A percentile compares a stretch with the other conserved stretches of the same genome.
phyloP scores from a whole-genome alignment of 2,797 vertebrate genomes.

The Falco rusticolus region DNA sequence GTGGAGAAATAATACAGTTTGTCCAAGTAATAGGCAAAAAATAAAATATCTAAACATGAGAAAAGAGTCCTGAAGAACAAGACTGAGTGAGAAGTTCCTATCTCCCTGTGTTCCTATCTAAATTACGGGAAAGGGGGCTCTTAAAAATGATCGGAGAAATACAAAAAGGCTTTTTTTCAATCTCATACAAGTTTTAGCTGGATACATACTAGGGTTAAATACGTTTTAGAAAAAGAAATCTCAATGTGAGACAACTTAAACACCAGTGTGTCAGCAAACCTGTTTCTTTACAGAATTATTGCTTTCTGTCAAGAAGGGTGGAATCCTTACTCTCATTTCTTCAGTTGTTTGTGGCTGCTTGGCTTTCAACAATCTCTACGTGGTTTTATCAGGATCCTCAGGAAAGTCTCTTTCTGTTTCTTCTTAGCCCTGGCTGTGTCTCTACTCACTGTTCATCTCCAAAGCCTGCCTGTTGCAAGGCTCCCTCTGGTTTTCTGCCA shows the following conservation, averaged over 20 bases:
- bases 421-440: not conserved
- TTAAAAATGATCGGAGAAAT: not conserved
- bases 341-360: not conserved
- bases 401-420: not conserved
- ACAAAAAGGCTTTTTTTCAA: not conserved
- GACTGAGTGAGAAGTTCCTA: not conserved
- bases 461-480: not conserved
- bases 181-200: not conserved
- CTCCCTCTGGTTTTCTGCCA: not conserved
- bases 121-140: fast-evolving
- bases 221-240: not conserved
- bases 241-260: not conserved
- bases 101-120: not conserved
- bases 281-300: not conserved
- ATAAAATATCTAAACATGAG: not conserved
- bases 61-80: not conserved
- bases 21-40: not conserved
- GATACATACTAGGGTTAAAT: too few species aligned
- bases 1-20: not conserved
- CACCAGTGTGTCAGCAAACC: not conserved
- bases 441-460: not conserved
- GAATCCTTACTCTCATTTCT: not conserved
- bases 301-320: not conserved
- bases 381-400: not conserved
- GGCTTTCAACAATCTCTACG: not conserved